phyloP scores from a whole-genome alignment of 2,113 vertebrate genomes.

The Rhinolophus ferrumequinum region DNA sequence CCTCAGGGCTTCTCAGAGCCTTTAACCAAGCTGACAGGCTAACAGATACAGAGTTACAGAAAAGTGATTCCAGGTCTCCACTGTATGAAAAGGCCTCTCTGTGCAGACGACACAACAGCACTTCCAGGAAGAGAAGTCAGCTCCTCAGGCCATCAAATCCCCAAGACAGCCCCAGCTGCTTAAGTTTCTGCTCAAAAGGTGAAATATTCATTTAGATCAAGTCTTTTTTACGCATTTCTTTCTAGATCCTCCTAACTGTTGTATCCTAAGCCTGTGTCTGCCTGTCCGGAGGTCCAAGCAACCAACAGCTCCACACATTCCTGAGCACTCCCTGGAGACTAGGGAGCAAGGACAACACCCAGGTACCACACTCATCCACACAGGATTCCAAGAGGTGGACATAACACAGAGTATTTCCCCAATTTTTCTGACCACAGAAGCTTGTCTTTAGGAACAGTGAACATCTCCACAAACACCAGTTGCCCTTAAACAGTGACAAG shows the following conservation, averaged over 20 bases:
- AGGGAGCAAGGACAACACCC: not conserved
- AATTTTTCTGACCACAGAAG: slow-evolving; percentile 11
- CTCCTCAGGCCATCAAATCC: not conserved
- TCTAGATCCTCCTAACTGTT: not conserved
- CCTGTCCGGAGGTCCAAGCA: not conserved
- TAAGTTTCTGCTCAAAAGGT: not conserved
- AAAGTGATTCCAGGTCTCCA: not conserved
- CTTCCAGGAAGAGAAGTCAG: not conserved
- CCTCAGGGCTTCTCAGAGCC: not conserved
- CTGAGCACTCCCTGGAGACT: not conserved
- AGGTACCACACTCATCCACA: not conserved
- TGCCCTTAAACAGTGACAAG: not conserved
- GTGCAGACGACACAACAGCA: not conserved
- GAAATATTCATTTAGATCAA: not conserved
- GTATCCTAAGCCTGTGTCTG: not conserved
- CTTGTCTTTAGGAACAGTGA: slow-evolving; percentile 1
- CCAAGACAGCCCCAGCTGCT: not conserved
- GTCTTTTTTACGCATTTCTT: not conserved
- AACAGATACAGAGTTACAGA: not conserved
- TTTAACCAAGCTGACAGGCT: not conserved
- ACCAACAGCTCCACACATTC: not conserved
- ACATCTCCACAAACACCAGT: slow-evolving; percentile 3
- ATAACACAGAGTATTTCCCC: not conserved
- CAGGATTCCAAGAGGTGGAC: not conserved
- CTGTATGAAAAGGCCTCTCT: not conserved